A percentile compares a stretch with the other conserved stretches of the same genome.
These are phyloP conservation scores for Agriopis leucophaearia DNA, from an alignment of 2,888 invertebrate species.

Conservation along the genomic window DNA sequence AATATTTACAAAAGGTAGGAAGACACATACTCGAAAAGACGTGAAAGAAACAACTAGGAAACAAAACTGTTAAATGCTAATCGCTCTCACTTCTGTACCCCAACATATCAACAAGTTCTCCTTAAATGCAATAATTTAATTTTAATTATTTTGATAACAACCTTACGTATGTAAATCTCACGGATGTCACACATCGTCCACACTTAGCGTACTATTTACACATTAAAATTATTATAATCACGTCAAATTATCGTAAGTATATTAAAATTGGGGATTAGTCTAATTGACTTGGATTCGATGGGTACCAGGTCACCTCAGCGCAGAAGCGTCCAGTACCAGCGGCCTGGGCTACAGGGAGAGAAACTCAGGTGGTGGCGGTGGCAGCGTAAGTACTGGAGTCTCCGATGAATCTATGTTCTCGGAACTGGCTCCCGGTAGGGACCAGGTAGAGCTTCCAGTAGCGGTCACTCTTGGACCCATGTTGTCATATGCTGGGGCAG, in stretches of 20 bases:
- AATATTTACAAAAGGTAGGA: conserved; percentile 85
- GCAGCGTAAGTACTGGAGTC: conserved; percentile 79
- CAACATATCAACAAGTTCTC: conserved; percentile 75
- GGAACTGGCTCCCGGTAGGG: conserved; percentile 88
- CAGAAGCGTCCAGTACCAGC: conserved; percentile 80
- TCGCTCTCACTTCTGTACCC: conserved; percentile 64
- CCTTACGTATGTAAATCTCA: conserved; percentile 78
- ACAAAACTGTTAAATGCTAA: conserved; percentile 65
- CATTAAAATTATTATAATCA: conserved; percentile 66
- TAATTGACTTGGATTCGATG: conserved; percentile 76
- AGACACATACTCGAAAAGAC: conserved; percentile 78
- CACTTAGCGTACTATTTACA: conserved; percentile 76
- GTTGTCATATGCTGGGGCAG: conserved; percentile 93
- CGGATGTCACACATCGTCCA: conserved; percentile 81
- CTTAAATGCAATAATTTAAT: conserved; percentile 71
- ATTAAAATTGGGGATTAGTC: conserved; percentile 79
- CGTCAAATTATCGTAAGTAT: conserved; percentile 66
- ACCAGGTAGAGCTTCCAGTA: conserved; percentile 93
- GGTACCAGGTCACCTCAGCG: conserved; percentile 84
- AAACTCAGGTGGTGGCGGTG: conserved; percentile 86
- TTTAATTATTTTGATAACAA: conserved; percentile 80
- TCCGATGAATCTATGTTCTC: conserved; percentile 73
- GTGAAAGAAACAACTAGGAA: conserved; percentile 74
- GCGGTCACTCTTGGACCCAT: conserved; percentile 97
- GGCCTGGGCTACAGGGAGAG: conserved; percentile 83